phyloP scores from a whole-genome alignment of 2,797 vertebrate genomes.

The Acestrorhynchus altus region DNA sequence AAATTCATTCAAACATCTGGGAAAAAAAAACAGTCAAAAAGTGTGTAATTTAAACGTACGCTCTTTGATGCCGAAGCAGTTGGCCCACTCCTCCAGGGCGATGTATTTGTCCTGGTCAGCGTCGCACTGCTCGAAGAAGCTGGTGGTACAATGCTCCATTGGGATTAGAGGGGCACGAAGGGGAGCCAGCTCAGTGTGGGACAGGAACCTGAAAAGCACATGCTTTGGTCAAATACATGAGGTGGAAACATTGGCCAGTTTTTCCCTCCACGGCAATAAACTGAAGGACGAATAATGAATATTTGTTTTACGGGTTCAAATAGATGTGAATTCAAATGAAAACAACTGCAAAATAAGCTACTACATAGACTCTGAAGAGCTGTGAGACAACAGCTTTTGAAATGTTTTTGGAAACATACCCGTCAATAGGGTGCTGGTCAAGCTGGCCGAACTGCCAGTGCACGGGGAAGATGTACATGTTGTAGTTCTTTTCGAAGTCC shows the following conservation, averaged over 20 bases:
- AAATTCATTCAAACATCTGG: neutral
- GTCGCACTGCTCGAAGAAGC: constrained; percentile 94
- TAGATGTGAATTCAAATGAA: neutral
- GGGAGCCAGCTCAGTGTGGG: constrained; percentile 95
- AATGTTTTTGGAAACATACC: constrained; percentile 75
- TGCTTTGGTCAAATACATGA: neutral
- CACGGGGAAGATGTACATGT: constrained; percentile 99
- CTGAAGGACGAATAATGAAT: neutral
- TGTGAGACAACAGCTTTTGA: neutral
- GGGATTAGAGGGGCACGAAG: constrained; percentile 97
- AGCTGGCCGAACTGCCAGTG: constrained; percentile 99
- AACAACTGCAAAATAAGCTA: neutral
- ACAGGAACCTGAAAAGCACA: constrained; percentile 85
- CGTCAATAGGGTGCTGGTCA: constrained; percentile 93
- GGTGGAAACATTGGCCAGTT: neutral
- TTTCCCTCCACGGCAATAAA: neutral
- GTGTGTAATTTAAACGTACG: constrained; percentile 73
- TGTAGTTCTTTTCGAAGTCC: constrained; percentile 99
- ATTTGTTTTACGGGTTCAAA: neutral
- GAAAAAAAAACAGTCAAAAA: neutral
- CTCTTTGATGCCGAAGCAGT: constrained; percentile 97
- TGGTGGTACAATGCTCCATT: constrained; percentile 99
- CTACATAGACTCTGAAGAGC: neutral
- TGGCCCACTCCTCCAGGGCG: constrained; percentile 95
- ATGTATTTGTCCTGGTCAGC: constrained; percentile 96